A percentile compares a stretch with the other conserved stretches of the same genome.
Evolutionary conservation across 1,140 invertebrate genomes (phyloP).

Genomic region (Leptopilina boulardi): DNA sequence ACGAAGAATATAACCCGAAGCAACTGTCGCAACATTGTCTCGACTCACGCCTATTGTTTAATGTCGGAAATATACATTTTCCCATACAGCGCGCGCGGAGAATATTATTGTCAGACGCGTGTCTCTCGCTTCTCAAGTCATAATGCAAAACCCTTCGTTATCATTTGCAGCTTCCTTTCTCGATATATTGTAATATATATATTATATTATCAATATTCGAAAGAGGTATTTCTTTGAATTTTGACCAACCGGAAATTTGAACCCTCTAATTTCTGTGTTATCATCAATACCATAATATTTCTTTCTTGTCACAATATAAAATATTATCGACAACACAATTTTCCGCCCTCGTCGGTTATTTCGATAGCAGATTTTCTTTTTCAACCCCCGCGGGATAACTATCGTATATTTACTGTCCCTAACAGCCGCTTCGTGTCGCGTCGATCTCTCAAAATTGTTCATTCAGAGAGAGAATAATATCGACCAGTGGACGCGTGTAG

Average conservation of each 20-base stretch:
- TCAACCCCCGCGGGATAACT: slow-evolving; percentile 25
- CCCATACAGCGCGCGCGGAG: neutral
- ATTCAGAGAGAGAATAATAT: too few species aligned
- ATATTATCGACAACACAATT: slow-evolving; percentile 22
- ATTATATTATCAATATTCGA: too few species aligned
- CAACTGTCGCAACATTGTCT: slow-evolving; percentile 8
- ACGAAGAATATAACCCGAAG: neutral
- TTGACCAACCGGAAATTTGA: too few species aligned
- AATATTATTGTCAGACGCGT: neutral
- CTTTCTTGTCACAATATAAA: too few species aligned
- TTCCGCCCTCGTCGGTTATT: neutral
- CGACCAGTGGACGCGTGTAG: slow-evolving; percentile 59
- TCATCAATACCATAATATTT: too few species aligned
- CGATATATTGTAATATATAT: too few species aligned
- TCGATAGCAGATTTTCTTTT: neutral
- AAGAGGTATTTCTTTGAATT: too few species aligned
- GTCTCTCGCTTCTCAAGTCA: neutral
- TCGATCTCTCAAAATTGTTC: slow-evolving; percentile 61
- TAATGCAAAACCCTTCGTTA: slow-evolving; percentile 9
- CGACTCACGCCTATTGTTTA: neutral
- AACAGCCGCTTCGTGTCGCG: slow-evolving; percentile 64
- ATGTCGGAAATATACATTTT: slow-evolving; percentile 10
- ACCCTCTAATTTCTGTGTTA: slow-evolving; percentile 32
- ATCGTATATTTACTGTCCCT: slow-evolving; percentile 32
- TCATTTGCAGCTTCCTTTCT: neutral